Evolutionary conservation across 92 coral and sea anemone species (phyloP).

Genomic region (Epizoanthus fatuus): DNA sequence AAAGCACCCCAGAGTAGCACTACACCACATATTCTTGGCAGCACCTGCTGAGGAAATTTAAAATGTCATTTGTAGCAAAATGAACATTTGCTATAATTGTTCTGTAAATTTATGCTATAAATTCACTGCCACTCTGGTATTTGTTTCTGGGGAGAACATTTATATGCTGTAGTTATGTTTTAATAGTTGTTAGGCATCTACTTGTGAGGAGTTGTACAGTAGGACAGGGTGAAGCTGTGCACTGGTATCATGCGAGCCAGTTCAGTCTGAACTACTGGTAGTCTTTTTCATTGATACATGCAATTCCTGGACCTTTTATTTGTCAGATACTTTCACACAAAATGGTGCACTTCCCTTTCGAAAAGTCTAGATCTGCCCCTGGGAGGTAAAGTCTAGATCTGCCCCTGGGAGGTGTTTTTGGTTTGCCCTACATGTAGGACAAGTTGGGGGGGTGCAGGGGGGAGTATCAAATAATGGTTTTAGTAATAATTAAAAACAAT

Average conservation of each 20-base stretch:
- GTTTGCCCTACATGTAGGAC: neutral
- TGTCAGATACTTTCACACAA: conserved; percentile 4
- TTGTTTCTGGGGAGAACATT: conserved; percentile 6
- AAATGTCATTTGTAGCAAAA: neutral
- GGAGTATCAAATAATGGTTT: conserved; percentile 7
- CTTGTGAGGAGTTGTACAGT: neutral
- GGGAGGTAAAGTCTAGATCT: conserved; percentile 14
- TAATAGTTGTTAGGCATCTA: conserved; percentile 8
- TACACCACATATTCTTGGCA: too few relatives aligned
- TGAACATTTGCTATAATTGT: conserved; percentile 2
- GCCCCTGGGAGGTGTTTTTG: conserved; percentile 10
- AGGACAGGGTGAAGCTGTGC: neutral
- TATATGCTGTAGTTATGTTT: conserved; percentile 9
- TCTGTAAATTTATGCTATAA: conserved; percentile 6
- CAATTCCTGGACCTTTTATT: conserved; percentile 3
- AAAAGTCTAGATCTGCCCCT: conserved; percentile 13
- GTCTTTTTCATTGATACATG: conserved; percentile 5
- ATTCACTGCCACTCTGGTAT: neutral
- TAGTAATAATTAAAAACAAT: neutral
- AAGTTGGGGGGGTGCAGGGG: conserved; percentile 18
- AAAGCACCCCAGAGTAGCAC: too few relatives aligned
- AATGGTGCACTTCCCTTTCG: conserved; percentile 3
- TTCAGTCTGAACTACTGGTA: conserved; percentile 6
- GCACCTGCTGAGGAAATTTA: too few relatives aligned
- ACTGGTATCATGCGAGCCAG: neutral